Conservation (phyloP, 2,113 vertebrate genomes). For the Tringa solitaria region DNA sequence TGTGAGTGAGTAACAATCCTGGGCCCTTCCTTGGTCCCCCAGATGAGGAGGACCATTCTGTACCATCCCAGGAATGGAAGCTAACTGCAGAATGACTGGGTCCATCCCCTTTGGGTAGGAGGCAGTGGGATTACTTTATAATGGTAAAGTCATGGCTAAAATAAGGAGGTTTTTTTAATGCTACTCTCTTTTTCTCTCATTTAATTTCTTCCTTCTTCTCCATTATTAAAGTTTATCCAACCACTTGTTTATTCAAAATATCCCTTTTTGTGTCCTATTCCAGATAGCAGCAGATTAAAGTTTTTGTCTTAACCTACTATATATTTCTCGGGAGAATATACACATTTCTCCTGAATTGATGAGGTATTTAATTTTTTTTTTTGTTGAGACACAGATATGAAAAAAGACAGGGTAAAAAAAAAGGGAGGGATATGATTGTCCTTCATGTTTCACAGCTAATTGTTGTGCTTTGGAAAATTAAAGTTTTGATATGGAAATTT, state of each 20-base stretch:
- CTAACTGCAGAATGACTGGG: neutral
- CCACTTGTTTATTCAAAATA: neutral
- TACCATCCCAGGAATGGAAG: neutral
- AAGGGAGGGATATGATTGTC: neutral
- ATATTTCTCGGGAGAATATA: neutral
- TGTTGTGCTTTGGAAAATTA: neutral
- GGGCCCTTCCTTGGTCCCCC: neutral
- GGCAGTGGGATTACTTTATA: neutral
- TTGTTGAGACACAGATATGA: neutral
- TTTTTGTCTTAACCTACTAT: neutral
- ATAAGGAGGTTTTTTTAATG: neutral
- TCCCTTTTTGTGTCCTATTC: neutral
- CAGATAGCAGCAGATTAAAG: neutral
- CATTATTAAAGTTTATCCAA: neutral
- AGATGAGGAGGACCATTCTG: neutral
- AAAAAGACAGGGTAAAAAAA: neutral
- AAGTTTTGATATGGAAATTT: conserved; percentile 15
- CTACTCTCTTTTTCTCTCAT: neutral
- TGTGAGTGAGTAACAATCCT: neutral
- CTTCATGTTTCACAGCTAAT: neutral
- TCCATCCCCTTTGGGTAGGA: neutral
- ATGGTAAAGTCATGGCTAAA: neutral
- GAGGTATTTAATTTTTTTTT: neutral
- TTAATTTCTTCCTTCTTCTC: neutral
- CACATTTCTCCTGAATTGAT: neutral